Evolutionary conservation across 37 sponge, comb jelly and placozoan species (phyloP).

Genomic region (Ianthella basta): DNA sequence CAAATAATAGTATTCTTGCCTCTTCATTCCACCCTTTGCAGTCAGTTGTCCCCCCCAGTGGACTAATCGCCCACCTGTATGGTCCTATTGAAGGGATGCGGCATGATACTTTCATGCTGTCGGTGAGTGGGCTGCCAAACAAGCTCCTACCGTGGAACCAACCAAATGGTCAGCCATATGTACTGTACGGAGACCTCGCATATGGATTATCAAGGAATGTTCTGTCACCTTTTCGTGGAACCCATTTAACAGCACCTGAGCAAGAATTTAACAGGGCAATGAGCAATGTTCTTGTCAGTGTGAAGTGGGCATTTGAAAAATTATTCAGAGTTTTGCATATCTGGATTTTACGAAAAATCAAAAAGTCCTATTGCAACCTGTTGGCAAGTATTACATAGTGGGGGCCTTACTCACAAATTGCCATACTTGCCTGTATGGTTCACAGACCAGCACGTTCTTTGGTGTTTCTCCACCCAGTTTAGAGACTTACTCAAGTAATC

Average conservation of each 20-base stretch:
- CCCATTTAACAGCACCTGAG: background rate
- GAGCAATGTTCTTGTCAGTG: too few species aligned
- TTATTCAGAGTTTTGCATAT: too few species aligned
- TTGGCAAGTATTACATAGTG: background rate
- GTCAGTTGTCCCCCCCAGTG: background rate
- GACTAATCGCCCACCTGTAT: slow-evolving; percentile 6
- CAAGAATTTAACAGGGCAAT: background rate
- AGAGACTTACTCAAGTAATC: background rate
- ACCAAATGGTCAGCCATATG: background rate
- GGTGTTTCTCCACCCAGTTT: background rate
- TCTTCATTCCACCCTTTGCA: background rate
- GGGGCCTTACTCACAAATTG: background rate
- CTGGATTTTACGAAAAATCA: too few species aligned
- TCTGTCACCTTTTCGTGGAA: background rate
- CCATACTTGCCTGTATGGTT: background rate
- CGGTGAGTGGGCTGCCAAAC: background rate
- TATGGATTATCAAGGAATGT: background rate
- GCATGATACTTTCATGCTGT: background rate
- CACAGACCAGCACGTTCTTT: background rate
- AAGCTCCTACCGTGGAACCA: background rate
- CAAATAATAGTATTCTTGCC: background rate
- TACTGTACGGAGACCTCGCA: background rate
- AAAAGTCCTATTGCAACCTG: background rate
- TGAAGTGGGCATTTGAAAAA: too few species aligned
- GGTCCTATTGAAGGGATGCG: background rate